phyloP scores from a whole-genome alignment of 2,113 vertebrate species.

The Otus sunia region DNA sequence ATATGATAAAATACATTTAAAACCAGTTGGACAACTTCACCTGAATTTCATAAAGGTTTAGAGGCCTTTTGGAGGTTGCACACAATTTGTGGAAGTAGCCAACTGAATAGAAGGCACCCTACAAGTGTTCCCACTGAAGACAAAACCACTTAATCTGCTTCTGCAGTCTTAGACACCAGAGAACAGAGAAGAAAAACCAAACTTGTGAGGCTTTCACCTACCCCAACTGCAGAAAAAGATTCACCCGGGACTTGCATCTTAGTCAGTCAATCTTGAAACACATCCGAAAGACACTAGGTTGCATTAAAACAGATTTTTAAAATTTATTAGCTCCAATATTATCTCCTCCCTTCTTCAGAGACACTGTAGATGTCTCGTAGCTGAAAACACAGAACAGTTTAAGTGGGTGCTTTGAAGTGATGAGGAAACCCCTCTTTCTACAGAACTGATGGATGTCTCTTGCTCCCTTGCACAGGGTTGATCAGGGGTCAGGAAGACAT shows the following conservation, averaged over 20 bases:
- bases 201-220: not conserved
- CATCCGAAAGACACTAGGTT: not conserved
- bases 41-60: not conserved
- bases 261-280: not conserved
- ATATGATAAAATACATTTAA: not conserved
- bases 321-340: not conserved
- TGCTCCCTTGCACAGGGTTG: not conserved
- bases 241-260: not conserved
- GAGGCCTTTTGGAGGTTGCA: not conserved
- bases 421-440: not conserved
- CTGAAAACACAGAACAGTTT: not conserved
- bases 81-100: not conserved
- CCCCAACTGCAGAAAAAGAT: not conserved
- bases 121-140: not conserved
- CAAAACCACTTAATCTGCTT: not conserved
- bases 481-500: not conserved
- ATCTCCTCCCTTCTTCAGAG: not conserved
- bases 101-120: not conserved
- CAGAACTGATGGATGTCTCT: not conserved
- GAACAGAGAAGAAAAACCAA: fast-evolving
- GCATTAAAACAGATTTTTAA: not conserved
- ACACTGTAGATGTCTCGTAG: not conserved
- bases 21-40: not conserved
- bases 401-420: not conserved
- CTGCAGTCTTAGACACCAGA: not conserved